Percentiles rank a stretch among this genome's conserved stretches.
Conservation (phyloP, 2,888 invertebrate genomes). For the Heliconius cydno region DNA sequence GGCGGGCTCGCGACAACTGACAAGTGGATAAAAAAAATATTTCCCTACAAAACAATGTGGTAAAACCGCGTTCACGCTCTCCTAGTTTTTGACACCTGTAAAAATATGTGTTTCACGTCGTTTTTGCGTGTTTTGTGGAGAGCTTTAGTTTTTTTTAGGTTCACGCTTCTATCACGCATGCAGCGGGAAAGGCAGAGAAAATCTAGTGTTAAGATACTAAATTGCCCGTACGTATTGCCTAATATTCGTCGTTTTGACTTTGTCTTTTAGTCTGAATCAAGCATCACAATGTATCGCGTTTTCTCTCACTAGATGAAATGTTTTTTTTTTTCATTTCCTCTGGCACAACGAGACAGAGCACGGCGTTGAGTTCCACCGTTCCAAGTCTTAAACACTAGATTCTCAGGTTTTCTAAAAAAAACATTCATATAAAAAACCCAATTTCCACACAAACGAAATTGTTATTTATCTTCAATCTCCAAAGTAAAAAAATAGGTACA, state of each 20-base stretch:
- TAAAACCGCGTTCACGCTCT: constrained; percentile 25
- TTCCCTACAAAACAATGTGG: constrained; percentile 31
- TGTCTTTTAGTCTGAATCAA: no score
- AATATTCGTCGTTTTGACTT: background rate
- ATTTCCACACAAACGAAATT: background rate
- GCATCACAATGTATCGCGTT: no score
- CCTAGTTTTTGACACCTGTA: constrained; percentile 30
- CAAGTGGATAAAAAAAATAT: constrained; percentile 39
- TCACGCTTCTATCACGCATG: background rate
- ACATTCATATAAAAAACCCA: background rate
- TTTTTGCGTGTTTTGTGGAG: background rate
- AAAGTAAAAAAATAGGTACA: background rate
- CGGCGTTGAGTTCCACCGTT: no score
- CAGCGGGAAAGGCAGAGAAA: background rate
- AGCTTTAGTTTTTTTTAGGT: background rate
- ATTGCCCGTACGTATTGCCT: background rate
- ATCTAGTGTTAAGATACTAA: background rate
- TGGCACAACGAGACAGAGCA: no score
- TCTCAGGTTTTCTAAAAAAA: background rate
- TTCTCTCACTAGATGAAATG: no score
- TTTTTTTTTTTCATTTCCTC: no score
- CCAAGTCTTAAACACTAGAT: no score
- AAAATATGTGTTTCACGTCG: constrained; percentile 21
- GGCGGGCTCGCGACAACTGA: constrained; percentile 35
- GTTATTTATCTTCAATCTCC: background rate